A percentile compares a stretch with the other conserved stretches of the same genome.
Evolutionary conservation across 2,888 invertebrate species (phyloP).

Genomic region (Andrena fulva): DNA sequence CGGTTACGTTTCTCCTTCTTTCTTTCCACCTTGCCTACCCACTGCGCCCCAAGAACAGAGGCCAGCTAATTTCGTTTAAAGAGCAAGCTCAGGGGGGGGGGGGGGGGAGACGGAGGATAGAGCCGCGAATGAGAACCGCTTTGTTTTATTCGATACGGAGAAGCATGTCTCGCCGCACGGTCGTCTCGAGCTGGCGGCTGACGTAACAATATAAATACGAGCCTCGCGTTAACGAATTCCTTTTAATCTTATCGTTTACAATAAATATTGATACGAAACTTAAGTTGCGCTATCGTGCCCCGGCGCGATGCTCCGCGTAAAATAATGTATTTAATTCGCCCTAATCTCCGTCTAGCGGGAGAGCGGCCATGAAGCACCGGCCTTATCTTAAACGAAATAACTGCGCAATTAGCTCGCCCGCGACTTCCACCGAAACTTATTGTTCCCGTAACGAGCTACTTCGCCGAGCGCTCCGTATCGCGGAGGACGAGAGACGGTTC

Average conservation of each 20-base stretch:
- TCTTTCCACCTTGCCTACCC: too few species aligned
- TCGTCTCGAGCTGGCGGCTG: slow-evolving; percentile 67
- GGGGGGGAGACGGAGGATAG: not conserved
- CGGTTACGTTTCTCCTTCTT: too few species aligned
- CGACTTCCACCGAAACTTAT: slow-evolving; percentile 64
- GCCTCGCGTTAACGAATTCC: slow-evolving; percentile 78
- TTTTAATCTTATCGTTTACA: slow-evolving; percentile 82
- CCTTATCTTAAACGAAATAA: slow-evolving; percentile 80
- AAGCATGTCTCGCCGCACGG: slow-evolving; percentile 64
- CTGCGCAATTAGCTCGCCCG: slow-evolving; percentile 76
- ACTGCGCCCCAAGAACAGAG: too few species aligned
- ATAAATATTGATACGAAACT: slow-evolving; percentile 83
- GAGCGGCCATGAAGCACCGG: slow-evolving; percentile 65
- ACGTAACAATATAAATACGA: slow-evolving; percentile 82
- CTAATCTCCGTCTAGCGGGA: slow-evolving; percentile 74
- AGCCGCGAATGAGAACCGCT: slow-evolving; percentile 75
- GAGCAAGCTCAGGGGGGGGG: not conserved
- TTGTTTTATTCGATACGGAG: slow-evolving; percentile 74
- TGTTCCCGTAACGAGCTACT: slow-evolving; percentile 42
- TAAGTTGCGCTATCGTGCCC: slow-evolving; percentile 76
- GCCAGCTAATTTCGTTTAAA: not conserved
- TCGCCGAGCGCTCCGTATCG: not conserved
- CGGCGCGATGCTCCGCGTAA: slow-evolving; percentile 71
- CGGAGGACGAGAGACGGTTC: too few species aligned
- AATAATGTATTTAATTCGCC: slow-evolving; percentile 77